Percentiles rank a stretch among this genome's conserved stretches.
Conservation (phyloP, 1,140 invertebrate species). For the Goniozus legneri region DNA sequence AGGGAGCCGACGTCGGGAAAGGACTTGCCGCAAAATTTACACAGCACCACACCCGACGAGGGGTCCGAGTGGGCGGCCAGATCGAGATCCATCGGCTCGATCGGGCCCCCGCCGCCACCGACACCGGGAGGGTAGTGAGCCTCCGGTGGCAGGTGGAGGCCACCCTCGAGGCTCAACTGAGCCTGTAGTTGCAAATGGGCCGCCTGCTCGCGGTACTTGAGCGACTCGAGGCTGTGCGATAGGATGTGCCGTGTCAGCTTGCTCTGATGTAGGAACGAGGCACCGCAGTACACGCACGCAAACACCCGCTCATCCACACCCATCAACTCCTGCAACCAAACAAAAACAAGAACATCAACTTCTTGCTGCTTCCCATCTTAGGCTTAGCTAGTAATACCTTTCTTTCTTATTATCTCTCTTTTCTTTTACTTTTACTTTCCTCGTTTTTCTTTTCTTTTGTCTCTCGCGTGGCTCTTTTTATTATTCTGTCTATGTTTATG, state of each 20-base stretch:
- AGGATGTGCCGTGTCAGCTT: slow-evolving; percentile 84
- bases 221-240: slow-evolving; percentile 79
- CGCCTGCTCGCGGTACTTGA: slow-evolving; percentile 74
- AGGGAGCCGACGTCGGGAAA: slow-evolving; percentile 83
- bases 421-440: slow-evolving; percentile 15
- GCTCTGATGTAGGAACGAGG: slow-evolving; percentile 81
- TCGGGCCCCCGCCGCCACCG: slow-evolving; percentile 31
- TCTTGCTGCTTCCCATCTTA: slow-evolving; percentile 67
- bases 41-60: slow-evolving; percentile 71
- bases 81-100: slow-evolving; percentile 54
- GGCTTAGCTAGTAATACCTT: no score
- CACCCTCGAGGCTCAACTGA: slow-evolving; percentile 46
- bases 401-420: slow-evolving; percentile 21
- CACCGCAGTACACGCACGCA: slow-evolving; percentile 84
- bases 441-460: slow-evolving; percentile 15
- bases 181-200: slow-evolving; percentile 57
- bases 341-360: slow-evolving; percentile 89
- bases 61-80: slow-evolving; percentile 57
- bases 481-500: no score
- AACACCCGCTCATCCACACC: slow-evolving; percentile 67
- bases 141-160: slow-evolving; percentile 48
- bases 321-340: slow-evolving; percentile 86
- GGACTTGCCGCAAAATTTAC: slow-evolving; percentile 87
- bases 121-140: slow-evolving; percentile 51
- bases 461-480: no score